Percentiles rank a stretch among this genome's conserved stretches.
Evolutionary conservation across 2,797 vertebrate species (phyloP).

Genomic region (Sebastes matsubarae): DNA sequence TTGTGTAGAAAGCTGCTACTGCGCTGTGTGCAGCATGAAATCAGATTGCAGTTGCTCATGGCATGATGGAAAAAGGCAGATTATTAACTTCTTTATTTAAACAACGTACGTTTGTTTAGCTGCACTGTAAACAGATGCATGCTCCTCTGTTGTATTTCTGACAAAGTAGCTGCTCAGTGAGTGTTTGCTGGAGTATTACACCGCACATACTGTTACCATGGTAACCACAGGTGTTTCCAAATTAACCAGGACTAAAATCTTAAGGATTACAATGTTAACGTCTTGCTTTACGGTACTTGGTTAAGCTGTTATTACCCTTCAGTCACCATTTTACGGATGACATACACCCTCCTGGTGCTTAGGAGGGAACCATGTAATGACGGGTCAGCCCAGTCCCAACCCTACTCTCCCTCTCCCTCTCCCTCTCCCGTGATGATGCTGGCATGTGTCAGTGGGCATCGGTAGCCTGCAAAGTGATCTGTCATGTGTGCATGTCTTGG

Average conservation of each 20-base stretch:
- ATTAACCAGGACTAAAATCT: neutral
- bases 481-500: conserved; percentile 28
- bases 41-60: neutral
- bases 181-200: neutral
- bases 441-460: conserved; percentile 37
- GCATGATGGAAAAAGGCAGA: neutral
- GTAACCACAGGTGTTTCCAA: neutral
- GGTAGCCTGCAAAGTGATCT: neutral
- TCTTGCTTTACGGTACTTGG: neutral
- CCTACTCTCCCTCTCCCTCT: neutral
- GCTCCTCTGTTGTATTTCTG: neutral
- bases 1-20: neutral
- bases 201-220: neutral
- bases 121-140: neutral
- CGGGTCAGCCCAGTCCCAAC: neutral
- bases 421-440: neutral
- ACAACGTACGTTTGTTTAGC: neutral
- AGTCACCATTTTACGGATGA: neutral
- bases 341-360: neutral
- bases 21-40: neutral
- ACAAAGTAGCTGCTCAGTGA: neutral
- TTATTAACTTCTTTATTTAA: neutral
- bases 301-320: neutral
- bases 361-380: neutral
- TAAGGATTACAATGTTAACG: neutral